phyloP scores from a whole-genome alignment of 2,797 vertebrate species.

The Cossypha heuglini region DNA sequence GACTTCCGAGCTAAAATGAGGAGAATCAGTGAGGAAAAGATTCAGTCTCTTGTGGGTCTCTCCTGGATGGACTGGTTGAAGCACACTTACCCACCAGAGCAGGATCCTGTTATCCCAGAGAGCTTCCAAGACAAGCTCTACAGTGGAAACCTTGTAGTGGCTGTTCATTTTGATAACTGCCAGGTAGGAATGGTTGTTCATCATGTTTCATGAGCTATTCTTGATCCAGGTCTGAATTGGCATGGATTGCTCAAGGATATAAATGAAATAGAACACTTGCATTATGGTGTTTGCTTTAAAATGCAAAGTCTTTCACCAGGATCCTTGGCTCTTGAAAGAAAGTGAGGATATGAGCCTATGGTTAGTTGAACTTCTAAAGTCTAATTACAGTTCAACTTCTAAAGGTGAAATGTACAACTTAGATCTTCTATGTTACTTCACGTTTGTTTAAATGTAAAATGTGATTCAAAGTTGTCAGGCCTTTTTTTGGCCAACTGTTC shows the following conservation, averaged over 20 bases:
- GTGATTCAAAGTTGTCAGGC: background rate
- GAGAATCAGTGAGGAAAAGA: slow-evolving; percentile 89
- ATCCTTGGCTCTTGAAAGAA: background rate
- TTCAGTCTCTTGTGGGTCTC: slow-evolving; percentile 86
- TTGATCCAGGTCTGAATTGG: background rate
- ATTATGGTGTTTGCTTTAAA: background rate
- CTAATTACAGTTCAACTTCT: background rate
- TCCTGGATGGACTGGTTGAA: slow-evolving; percentile 92
- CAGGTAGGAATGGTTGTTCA: slow-evolving; percentile 77
- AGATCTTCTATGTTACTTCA: background rate
- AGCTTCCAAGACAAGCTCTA: slow-evolving; percentile 81
- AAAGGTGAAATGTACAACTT: background rate
- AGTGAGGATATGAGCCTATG: fast-evolving
- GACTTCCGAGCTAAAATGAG: slow-evolving; percentile 95
- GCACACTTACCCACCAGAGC: slow-evolving; percentile 88
- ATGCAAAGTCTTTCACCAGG: background rate
- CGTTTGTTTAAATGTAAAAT: fast-evolving
- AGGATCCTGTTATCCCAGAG: slow-evolving; percentile 80
- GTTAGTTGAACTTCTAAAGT: background rate
- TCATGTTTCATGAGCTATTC: background rate
- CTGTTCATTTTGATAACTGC: slow-evolving; percentile 91
- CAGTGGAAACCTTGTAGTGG: slow-evolving; percentile 87
- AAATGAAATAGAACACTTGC: background rate
- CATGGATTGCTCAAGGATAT: background rate
- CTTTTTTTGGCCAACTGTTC: background rate